Evolutionary conservation across 2,113 vertebrate species (phyloP).

Genomic region (Eulemur rufifrons): DNA sequence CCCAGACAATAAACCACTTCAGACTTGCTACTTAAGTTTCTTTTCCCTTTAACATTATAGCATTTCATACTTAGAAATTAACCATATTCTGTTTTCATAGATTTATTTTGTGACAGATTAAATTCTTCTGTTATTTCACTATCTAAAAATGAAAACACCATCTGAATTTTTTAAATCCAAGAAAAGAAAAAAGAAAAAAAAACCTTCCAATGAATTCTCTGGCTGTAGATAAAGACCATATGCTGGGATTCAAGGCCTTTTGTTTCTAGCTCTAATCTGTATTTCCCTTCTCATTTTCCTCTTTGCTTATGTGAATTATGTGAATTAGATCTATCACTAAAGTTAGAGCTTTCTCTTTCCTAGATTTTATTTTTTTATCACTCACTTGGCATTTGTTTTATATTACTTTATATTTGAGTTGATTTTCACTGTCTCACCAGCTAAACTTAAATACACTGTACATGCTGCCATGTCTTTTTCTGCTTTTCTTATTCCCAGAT

Average conservation of each 20-base stretch:
- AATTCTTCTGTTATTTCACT: neutral
- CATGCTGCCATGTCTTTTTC: neutral
- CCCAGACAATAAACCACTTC: neutral
- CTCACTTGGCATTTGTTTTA: slow-evolving; percentile 35
- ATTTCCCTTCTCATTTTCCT: neutral
- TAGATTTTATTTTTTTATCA: neutral
- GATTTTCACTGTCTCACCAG: neutral
- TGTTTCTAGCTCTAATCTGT: neutral
- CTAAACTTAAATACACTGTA: neutral
- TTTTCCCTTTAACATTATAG: slow-evolving; percentile 3
- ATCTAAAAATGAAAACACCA: neutral
- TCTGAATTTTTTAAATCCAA: neutral
- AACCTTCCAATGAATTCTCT: neutral
- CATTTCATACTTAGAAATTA: neutral
- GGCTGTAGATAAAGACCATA: neutral
- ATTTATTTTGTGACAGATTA: neutral
- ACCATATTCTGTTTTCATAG: neutral
- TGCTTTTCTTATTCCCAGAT: neutral
- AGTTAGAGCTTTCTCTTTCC: neutral
- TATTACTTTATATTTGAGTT: neutral
- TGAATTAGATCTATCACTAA: neutral
- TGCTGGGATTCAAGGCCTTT: neutral
- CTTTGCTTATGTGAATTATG: neutral
- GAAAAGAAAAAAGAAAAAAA: neutral
- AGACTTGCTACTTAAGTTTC: neutral